phyloP scores from a whole-genome alignment of 2,113 vertebrate genomes.

The Scophthalmus maximus region DNA sequence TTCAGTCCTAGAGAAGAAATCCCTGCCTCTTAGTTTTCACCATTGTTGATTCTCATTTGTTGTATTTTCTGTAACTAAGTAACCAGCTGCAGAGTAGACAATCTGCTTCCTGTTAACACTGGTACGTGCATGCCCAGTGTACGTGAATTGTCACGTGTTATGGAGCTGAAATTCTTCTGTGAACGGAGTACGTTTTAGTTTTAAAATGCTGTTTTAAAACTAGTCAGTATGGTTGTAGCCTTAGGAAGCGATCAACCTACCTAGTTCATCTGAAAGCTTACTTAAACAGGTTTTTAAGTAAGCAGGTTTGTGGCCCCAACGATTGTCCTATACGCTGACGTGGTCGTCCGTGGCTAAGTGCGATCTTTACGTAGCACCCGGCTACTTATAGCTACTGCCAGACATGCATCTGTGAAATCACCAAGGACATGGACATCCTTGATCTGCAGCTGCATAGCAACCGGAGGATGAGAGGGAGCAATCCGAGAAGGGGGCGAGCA shows the following conservation, averaged over 20 bases:
- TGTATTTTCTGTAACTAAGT: no score
- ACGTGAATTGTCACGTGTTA: no score
- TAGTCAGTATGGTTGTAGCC: not conserved
- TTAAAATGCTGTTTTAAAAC: no score
- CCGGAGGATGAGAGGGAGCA: slow-evolving; percentile 60
- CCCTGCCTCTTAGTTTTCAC: no score
- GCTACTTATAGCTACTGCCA: slow-evolving; percentile 41
- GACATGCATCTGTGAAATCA: slow-evolving; percentile 57
- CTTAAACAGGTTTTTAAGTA: not conserved
- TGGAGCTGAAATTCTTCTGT: no score
- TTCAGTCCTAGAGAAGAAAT: no score
- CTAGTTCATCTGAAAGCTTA: not conserved
- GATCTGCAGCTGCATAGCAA: slow-evolving; percentile 71
- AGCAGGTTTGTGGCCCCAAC: not conserved
- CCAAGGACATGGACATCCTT: slow-evolving; percentile 58
- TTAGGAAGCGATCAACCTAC: not conserved
- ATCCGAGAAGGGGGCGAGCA: slow-evolving; percentile 54
- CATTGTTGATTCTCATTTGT: no score
- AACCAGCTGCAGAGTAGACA: no score
- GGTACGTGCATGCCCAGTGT: no score
- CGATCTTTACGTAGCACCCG: slow-evolving; percentile 24
- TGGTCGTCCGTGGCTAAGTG: slow-evolving; percentile 38
- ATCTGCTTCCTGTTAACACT: no score
- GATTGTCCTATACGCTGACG: not conserved
- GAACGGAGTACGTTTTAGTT: no score